Base-by-base conservation (phyloP, 2,888 invertebrate species). In the Deilephila porcellus region DNA sequence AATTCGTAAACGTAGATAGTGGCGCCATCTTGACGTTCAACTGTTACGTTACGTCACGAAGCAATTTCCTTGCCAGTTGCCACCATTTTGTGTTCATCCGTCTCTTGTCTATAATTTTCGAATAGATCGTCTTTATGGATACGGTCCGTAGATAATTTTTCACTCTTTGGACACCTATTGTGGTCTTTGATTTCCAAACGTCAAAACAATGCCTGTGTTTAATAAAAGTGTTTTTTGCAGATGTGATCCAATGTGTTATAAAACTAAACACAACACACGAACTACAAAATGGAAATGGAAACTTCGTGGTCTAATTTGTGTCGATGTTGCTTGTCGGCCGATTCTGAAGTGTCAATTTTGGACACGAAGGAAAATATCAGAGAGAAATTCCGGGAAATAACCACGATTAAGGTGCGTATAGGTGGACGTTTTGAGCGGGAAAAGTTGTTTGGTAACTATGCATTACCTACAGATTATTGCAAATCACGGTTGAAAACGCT, bases 131-230 rank as follows among this genome's bases (percentile, higher is more conserved):
- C 89, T 93, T 93, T 94, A 93, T 93, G 94, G 91, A 87, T 90
- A 91, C 88, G 93, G 92, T 92, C 94, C 93, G 95, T 95, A 94
- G 95, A 95, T 95, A 93, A 94, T 93, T 91, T 91, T 71, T 91
- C 93, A 90, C 93, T 94, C 94, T 94, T 93, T 94, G 94, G 93
- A 89, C 86, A 85, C 82, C 79, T 80, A 86, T 86, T 90, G 86
- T 92, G 86, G 88, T 91, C 91, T 91, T 81, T 92, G 92, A 90
- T 89, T 88, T 82, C 83, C 83, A 78, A 80, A 83, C 90, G 90
- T 93, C 92, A 93, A 87, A 91, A 92, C 90, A 91, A 91, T 93
- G 92, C 78, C 79, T 83, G 76, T 77, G 75, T 82, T 76, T 81
- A 81, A 77, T 83, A 86, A 82, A 85, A 81, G 81, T 77, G 76